A percentile compares a stretch with the other conserved stretches of the same genome.
phyloP scores from a whole-genome alignment of 2,888 invertebrate species.

The Torymus aiolomorphi region DNA sequence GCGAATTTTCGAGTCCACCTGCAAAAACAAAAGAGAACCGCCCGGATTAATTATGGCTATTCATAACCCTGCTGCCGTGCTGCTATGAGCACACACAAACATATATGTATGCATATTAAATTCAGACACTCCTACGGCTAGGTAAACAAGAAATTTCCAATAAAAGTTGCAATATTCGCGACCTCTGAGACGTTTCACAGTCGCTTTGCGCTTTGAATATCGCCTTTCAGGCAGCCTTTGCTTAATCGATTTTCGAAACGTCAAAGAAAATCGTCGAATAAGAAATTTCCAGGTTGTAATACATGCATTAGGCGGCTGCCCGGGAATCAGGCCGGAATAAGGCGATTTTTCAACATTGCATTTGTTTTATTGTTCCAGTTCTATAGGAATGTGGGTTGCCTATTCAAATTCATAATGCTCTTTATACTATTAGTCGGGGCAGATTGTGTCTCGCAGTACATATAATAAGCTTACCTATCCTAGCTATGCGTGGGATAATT shows the following conservation, averaged over 20 bases:
- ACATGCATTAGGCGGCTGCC: neutral
- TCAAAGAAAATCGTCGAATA: neutral
- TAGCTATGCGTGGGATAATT: neutral
- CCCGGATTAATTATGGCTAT: slow-evolving; percentile 13
- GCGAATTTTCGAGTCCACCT: slow-evolving; percentile 68
- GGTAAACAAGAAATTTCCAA: too few species aligned
- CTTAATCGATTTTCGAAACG: too few species aligned
- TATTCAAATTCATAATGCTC: slow-evolving; percentile 31
- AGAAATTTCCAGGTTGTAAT: neutral
- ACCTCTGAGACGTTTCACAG: too few species aligned
- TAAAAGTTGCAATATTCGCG: too few species aligned
- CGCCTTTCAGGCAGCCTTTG: neutral
- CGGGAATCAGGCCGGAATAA: slow-evolving; percentile 1
- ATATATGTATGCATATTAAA: too few species aligned
- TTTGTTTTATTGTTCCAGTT: too few species aligned
- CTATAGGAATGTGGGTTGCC: neutral
- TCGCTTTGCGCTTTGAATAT: too few species aligned
- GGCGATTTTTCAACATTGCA: neutral
- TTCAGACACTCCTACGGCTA: too few species aligned
- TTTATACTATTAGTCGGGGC: slow-evolving; percentile 15
- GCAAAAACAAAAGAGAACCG: slow-evolving; percentile 54
- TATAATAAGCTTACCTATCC: slow-evolving; percentile 10
- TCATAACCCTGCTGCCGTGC: too few species aligned
- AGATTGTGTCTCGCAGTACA: neutral
- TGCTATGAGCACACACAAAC: too few species aligned